These are phyloP conservation scores for Caenorhabditis imperialis DNA, from an alignment of 2,888 invertebrate genomes.

Conservation along the genomic window DNA sequence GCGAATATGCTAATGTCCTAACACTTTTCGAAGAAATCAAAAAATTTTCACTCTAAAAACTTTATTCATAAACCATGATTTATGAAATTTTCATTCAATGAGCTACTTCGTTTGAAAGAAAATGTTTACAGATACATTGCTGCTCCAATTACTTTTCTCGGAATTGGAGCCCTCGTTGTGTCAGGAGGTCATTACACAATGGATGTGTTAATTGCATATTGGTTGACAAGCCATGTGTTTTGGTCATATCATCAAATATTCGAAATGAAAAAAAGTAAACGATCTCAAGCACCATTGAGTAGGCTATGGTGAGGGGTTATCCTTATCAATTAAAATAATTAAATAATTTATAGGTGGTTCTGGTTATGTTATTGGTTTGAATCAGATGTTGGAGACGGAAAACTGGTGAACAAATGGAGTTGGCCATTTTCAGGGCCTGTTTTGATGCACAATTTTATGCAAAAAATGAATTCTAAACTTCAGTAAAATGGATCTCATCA, in stretches of 20 bases:
- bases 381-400: constrained; percentile 72
- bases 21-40: no score
- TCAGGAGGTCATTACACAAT: constrained; percentile 78
- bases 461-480: no score
- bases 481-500: no score
- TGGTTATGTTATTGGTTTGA: constrained; percentile 77
- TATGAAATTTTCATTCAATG: no score
- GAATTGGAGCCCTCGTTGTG: constrained; percentile 76
- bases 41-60: no score
- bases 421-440: constrained; percentile 70
- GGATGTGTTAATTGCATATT: constrained; percentile 77
- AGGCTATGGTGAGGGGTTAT: constrained; percentile 67
- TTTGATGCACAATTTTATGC: no score
- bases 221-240: constrained; percentile 78
- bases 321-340: neutral
- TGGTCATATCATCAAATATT: constrained; percentile 91
- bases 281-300: constrained; percentile 68
- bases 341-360: constrained; percentile 73
- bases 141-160: constrained; percentile 76
- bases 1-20: no score
- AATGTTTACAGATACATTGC: constrained; percentile 69
- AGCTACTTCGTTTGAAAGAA: no score
- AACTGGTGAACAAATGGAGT: constrained; percentile 71
- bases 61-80: no score
- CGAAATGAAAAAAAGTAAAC: constrained; percentile 67